Evolutionary conservation across 2,797 vertebrate species (phyloP), one percentile per base, ranked within the genome.

Genomic region (Tenualosa thibaudeaui): DNA sequence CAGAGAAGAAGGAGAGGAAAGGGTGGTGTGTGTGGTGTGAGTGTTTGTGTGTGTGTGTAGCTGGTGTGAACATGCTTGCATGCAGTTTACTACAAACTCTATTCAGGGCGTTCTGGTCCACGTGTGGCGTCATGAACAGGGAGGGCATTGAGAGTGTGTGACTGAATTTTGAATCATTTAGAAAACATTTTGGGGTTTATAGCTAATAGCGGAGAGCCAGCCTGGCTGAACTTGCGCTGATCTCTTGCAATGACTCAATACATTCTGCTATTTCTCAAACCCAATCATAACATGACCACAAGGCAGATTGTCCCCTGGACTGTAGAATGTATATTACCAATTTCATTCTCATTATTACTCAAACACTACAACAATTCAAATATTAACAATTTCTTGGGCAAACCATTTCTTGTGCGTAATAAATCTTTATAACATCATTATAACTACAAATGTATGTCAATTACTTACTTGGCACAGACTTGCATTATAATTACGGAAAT

Each of bases 201-300:
- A 89, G 89, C 86, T 90, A 88, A 86, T 90, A 89, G 86, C 81
- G 87, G 58, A 85, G 87, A 86, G 71, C 12, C 87, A 88, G 84
- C 84, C 88, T 86, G 88, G 86, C 89, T 92, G 90, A 91, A 93
- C 90, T 89, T 90, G 90, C 84, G 91, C 83, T 19, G 86, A 92
- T 92, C 91, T 94, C 84, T 85, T 5, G 89, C 82, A 92, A 93
- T 95, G 95, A 96, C 89, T 95, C 94, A 95, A 87, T 87, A 82
- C 84, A 86, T 87, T 86, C 90, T 93, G 89, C 91, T 93, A 90
- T 91, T 92, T 92, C 90, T 93, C 90, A 91, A 90, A 92, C 93
- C 90, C 91, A 90, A 90, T 87, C 83, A 93, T 92, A 92, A 87
- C 84, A 85, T 81, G 84, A 90, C 90, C 88, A 87, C 84, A 87